A percentile compares a stretch with the other conserved stretches of the same genome.
Evolutionary conservation across 2,888 invertebrate species (phyloP).

Genomic region (Palloptera scutellata): DNA sequence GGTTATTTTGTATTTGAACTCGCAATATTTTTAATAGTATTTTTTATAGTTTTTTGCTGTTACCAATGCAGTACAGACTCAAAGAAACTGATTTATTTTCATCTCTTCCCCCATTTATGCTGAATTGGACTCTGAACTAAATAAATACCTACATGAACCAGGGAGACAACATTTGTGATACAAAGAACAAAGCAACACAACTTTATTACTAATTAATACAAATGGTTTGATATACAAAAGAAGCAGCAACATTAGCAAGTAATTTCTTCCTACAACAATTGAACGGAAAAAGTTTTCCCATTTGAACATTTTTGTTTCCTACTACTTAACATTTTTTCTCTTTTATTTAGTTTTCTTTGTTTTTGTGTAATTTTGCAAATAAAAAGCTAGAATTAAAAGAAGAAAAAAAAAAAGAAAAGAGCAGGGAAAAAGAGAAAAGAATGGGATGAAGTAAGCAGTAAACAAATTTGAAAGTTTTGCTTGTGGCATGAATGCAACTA

Average conservation of each 20-base stretch:
- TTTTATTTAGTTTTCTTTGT: constrained; percentile 5
- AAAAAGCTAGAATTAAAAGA: no score
- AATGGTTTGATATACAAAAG: constrained; percentile 38
- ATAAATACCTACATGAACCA: not conserved
- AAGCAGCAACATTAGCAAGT: constrained; percentile 17
- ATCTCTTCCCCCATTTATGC: no score
- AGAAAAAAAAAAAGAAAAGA: no score
- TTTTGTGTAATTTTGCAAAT: constrained; percentile 13
- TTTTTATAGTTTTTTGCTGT: no score
- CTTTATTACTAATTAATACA: constrained; percentile 44
- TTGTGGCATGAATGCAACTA: not conserved
- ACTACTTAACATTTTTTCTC: not conserved
- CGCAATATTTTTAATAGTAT: no score
- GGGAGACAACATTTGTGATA: not conserved
- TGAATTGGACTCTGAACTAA: no score
- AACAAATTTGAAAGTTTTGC: not conserved
- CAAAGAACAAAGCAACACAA: not conserved
- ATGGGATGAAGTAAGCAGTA: not conserved
- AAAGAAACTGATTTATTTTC: not conserved
- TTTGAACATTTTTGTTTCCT: constrained; percentile 33
- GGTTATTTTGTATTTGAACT: no score
- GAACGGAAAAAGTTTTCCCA: constrained; percentile 39
- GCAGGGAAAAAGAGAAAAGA: no score
- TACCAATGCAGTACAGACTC: not conserved
- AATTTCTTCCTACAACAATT: not conserved